These are phyloP conservation scores for Nymphicus hollandicus DNA, from an alignment of 2,113 vertebrate species.

Conservation along the genomic window DNA sequence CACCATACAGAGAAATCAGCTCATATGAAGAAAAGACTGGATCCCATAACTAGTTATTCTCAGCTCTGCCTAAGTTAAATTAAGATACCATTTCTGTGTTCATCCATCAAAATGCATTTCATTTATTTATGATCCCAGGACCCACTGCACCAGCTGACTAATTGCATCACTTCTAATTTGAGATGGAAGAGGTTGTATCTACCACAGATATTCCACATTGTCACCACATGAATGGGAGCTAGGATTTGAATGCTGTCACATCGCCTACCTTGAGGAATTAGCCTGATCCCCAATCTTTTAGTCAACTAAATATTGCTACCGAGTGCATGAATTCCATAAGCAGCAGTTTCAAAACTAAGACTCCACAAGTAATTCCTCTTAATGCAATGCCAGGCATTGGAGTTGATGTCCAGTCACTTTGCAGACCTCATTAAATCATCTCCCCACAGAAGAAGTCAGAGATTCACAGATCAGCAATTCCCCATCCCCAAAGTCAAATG, in stretches of 20 bases:
- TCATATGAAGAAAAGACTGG: neutral
- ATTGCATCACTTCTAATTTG: neutral
- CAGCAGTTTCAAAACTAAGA: neutral
- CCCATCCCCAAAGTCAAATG: neutral
- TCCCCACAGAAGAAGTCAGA: neutral
- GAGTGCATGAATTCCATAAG: neutral
- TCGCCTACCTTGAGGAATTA: neutral
- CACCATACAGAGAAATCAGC: neutral
- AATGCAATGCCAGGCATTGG: neutral
- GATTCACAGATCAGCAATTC: neutral
- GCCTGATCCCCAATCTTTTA: neutral
- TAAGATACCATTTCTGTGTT: neutral
- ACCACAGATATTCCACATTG: neutral
- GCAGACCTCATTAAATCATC: constrained; percentile 15
- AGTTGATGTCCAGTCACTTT: neutral
- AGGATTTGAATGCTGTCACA: neutral
- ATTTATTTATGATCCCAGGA: neutral
- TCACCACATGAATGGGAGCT: neutral
- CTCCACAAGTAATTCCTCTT: neutral
- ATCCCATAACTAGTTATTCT: neutral
- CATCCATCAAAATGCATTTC: neutral
- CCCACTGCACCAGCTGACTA: neutral
- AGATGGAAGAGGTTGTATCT: neutral
- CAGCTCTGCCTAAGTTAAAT: neutral
- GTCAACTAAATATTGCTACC: neutral